Conservation (phyloP, 2,888 invertebrate genomes). For the Lottia gigantea region DNA sequence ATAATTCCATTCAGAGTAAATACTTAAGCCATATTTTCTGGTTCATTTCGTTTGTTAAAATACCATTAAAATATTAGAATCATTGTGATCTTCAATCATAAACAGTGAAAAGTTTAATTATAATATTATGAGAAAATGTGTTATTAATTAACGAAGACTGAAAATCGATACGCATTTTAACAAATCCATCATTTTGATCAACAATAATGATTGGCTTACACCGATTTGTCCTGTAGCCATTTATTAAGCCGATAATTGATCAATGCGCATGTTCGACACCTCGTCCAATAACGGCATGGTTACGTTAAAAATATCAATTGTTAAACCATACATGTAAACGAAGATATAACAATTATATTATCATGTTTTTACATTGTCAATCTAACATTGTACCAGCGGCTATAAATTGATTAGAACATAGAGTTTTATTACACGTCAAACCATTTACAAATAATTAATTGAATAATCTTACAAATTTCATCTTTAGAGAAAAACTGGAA, state of each 20-base stretch:
- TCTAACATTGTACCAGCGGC: too few species aligned
- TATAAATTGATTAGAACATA: too few species aligned
- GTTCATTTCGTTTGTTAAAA: too few species aligned
- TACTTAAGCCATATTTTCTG: too few species aligned
- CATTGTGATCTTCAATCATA: too few species aligned
- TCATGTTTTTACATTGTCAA: too few species aligned
- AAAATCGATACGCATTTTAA: too few species aligned
- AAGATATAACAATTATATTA: neutral
- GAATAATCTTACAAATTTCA: neutral
- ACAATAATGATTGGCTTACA: constrained; percentile 9
- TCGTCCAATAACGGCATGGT: neutral
- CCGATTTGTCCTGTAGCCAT: constrained; percentile 6
- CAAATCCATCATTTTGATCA: neutral
- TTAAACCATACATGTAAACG: constrained; percentile 9
- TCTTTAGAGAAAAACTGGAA: neutral
- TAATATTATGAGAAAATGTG: too few species aligned
- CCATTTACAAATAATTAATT: constrained; percentile 4
- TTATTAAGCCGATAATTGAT: constrained; percentile 4
- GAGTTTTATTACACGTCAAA: neutral
- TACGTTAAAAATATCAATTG: neutral
- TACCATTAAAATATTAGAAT: too few species aligned
- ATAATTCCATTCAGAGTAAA: too few species aligned
- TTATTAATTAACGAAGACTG: too few species aligned
- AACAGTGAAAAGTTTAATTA: too few species aligned
- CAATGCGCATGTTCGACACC: constrained; percentile 3